These are phyloP conservation scores for Bostrychus sinensis DNA, from an alignment of 2,113 vertebrate species.

Conservation along the genomic window DNA sequence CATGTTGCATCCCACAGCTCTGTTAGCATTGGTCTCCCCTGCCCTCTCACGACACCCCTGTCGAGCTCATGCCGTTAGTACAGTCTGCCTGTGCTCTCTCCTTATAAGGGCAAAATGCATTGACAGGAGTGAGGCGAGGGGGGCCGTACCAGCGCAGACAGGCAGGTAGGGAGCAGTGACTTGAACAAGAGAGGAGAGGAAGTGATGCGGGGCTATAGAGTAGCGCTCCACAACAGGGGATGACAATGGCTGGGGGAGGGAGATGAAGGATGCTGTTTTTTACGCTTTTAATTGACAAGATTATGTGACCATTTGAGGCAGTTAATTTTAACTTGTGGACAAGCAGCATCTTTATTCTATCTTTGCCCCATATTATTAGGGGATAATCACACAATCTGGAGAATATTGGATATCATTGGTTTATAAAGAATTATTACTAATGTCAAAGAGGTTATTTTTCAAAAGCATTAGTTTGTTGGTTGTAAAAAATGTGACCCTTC, in stretches of 20 bases:
- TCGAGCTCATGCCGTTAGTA: conserved; percentile 71
- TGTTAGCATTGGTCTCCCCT: conserved; percentile 35
- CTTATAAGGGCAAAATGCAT: conserved; percentile 86
- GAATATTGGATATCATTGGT: too few relatives aligned
- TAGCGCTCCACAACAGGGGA: conserved; percentile 30
- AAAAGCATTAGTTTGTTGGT: too few relatives aligned
- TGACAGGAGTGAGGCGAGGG: conserved; percentile 73
- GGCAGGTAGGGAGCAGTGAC: conserved; percentile 73
- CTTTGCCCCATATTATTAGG: too few relatives aligned
- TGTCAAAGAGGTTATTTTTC: too few relatives aligned
- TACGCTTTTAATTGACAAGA: neutral
- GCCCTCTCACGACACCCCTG: conserved; percentile 72
- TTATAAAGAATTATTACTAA: too few relatives aligned
- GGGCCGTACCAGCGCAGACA: conserved; percentile 70
- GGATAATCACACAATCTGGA: too few relatives aligned
- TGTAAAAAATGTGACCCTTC: too few relatives aligned
- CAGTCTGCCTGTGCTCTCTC: conserved; percentile 80
- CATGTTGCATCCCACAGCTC: conserved; percentile 13
- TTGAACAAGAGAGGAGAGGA: conserved; percentile 33
- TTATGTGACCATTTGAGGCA: neutral
- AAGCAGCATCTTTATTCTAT: too few relatives aligned
- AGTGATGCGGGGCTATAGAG: conserved; percentile 44
- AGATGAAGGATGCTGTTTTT: conserved; percentile 29
- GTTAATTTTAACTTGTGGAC: neutral
- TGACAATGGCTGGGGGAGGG: conserved; percentile 27